phyloP scores from a whole-genome alignment of 2,113 vertebrate genomes.

The Gobio gobio region DNA sequence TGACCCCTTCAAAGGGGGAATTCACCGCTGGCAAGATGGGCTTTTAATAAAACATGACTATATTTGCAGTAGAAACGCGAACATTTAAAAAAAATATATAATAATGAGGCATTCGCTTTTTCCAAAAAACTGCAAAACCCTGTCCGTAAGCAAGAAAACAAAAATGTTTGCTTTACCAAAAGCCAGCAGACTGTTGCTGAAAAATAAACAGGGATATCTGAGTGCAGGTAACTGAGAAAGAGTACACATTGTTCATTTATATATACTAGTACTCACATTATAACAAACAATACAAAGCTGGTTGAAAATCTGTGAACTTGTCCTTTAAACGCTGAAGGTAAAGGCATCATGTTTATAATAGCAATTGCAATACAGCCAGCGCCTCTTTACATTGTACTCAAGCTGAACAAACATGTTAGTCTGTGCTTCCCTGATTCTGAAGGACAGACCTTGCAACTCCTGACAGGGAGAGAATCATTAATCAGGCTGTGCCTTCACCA shows the following conservation, averaged over 20 bases:
- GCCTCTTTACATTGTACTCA: constrained; percentile 32
- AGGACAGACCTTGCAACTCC: constrained; percentile 47
- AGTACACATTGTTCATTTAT: neutral
- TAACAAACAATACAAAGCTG: neutral
- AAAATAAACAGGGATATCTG: neutral
- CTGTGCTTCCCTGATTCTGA: constrained; percentile 41
- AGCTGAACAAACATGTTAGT: constrained; percentile 11
- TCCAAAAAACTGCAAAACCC: neutral
- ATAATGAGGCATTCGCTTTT: neutral
- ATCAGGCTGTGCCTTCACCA: constrained; percentile 47
- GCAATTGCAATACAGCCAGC: constrained; percentile 9
- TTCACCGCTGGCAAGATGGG: neutral
- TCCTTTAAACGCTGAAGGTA: neutral
- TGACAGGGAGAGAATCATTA: constrained; percentile 46
- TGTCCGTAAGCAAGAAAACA: neutral
- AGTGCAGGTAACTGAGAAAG: neutral
- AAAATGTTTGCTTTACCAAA: neutral
- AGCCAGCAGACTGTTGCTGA: neutral
- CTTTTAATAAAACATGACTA: neutral
- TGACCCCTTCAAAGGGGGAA: neutral
- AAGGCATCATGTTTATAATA: constrained; percentile 13
- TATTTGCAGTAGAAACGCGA: neutral
- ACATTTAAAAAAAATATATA: neutral
- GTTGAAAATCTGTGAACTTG: neutral
- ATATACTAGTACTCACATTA: neutral